Conservation (phyloP, 2,797 vertebrate genomes). For the Tokudaia muenninki region DNA sequence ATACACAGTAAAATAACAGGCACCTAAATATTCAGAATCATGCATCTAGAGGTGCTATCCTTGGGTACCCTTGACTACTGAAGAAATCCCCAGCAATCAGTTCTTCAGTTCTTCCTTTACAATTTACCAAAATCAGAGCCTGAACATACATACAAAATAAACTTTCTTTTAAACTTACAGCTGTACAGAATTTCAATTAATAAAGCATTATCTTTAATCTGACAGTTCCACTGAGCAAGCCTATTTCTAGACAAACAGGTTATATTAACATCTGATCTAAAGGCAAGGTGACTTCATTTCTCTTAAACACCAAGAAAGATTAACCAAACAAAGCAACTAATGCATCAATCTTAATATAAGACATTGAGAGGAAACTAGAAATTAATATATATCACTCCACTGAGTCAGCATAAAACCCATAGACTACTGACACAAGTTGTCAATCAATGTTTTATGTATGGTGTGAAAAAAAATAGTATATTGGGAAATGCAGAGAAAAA, state of each 20-base stretch:
- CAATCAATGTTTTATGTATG: conserved; percentile 63
- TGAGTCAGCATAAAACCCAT: conserved; percentile 60
- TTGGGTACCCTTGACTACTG: conserved; percentile 22
- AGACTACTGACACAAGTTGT: conserved; percentile 34
- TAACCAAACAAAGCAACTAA: conserved; percentile 85
- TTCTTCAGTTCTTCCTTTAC: conserved; percentile 65
- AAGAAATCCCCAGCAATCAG: conserved; percentile 36
- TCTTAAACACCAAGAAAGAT: conserved; percentile 86
- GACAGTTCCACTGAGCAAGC: conserved; percentile 66
- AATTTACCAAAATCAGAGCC: conserved; percentile 61
- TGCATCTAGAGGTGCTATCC: conserved; percentile 62
- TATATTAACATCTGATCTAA: conserved; percentile 81
- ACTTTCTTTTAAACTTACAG: conserved; percentile 43
- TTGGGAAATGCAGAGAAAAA: conserved; percentile 44
- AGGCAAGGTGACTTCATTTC: conserved; percentile 86
- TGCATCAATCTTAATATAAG: conserved; percentile 91
- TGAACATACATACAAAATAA: conserved; percentile 67
- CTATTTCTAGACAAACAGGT: conserved; percentile 79
- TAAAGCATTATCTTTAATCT: conserved; percentile 2
- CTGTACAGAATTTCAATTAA: conserved; percentile 48
- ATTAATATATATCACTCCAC: conserved; percentile 70
- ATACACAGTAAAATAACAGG: conserved; percentile 84
- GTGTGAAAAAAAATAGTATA: neutral
- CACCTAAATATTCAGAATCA: conserved; percentile 80
- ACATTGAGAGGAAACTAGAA: conserved; percentile 84